Evolutionary conservation across 30 jellyfish, hydroid and myxozoan species (phyloP), one percentile per base, ranked within the genome.

Genomic region (Aurelia coerulea): DNA sequence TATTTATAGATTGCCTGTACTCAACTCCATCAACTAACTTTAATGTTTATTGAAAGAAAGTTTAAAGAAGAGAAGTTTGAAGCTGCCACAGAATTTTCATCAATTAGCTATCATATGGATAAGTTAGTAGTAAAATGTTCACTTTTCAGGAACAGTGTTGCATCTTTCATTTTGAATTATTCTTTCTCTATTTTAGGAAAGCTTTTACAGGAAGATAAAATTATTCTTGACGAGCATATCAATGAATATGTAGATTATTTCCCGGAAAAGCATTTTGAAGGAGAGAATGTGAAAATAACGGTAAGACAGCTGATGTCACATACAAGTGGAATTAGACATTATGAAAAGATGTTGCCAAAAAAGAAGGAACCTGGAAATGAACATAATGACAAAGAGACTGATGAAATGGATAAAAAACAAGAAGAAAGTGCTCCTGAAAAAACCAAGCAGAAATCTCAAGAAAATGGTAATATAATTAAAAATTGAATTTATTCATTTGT

Each of bases 291-390:
- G 10, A 53, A 74, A 35, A 81, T 90, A 12, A 81, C 94, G 33
- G 19, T 64, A 10, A 73, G 91, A 58, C 90, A 73, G 73, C 72
- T 90, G 62, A 60, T 90, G 87, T 90, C 97, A 35, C 94, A 90
- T 69, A 83, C 94, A 33, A 72, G 93, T 75, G 97, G 97, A 8
- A 54, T 90, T 53, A 78, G 97, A 19, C 86, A 80, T 53, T 90
- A 90, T 62, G 80, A 89, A 13, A 78, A 78, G 46, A 63, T 41
- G 18, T 58, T 66, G 53, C 76, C 75, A 0, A 68, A 73, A 29
- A 76, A 85, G 23, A 77, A 69, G 31, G 84, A 49, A 9, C 29
- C 18, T 16, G 54, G 35, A 15, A 17, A 37, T 9, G 85, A 56
- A 18, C 60, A 34, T 5, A 49, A 60, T 50, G 54, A 76, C 76